Conservation (phyloP, 2,113 vertebrate species). For the Aleadryas rufinucha region DNA sequence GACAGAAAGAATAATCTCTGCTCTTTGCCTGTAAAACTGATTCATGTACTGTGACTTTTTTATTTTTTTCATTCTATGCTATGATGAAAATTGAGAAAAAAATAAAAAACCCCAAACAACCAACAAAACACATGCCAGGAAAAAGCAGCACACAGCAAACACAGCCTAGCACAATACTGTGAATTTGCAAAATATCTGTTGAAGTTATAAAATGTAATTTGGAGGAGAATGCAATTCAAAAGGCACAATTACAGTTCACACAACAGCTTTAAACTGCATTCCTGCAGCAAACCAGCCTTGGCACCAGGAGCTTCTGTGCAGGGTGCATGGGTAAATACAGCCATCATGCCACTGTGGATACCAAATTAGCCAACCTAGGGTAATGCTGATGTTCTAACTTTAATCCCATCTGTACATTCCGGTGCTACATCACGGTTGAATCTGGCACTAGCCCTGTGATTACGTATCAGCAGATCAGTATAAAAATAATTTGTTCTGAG, state of each 20-base stretch:
- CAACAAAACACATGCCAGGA: accelerated
- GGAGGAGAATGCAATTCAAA: neutral
- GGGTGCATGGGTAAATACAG: neutral
- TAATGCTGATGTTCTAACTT: neutral
- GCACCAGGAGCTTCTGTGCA: neutral
- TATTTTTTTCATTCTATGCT: neutral
- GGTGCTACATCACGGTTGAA: neutral
- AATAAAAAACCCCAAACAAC: neutral
- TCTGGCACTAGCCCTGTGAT: conserved; percentile 6
- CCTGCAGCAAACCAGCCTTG: neutral
- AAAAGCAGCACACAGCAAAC: neutral
- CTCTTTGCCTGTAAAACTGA: neutral
- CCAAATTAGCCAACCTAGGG: neutral
- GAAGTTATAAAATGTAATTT: neutral
- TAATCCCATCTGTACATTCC: neutral
- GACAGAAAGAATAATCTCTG: neutral
- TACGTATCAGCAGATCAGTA: neutral
- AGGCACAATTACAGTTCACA: neutral
- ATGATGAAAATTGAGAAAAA: neutral
- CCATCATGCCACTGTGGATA: neutral
- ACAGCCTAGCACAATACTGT: neutral
- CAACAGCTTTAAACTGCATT: neutral
- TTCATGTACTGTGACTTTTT: neutral
- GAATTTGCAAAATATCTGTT: neutral
- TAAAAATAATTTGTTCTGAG: conserved; percentile 53